Conservation (phyloP, 2,888 invertebrate genomes). For the Cataglyphis altisquamis region DNA sequence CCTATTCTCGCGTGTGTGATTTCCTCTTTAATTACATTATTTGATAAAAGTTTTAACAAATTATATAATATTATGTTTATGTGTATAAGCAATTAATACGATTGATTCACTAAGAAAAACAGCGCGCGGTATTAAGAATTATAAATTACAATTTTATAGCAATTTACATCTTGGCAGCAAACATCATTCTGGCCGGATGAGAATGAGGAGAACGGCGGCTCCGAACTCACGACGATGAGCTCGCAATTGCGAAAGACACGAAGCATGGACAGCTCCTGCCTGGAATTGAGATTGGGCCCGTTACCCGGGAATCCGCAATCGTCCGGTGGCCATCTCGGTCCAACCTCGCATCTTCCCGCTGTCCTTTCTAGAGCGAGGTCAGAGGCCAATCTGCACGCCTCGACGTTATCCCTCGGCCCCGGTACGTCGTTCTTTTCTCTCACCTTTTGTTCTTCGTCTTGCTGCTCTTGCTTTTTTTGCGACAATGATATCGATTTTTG, state of each 20-base stretch:
- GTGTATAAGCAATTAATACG: not conserved
- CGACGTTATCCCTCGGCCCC: constrained; percentile 90
- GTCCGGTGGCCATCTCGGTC: constrained; percentile 88
- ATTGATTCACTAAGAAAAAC: not conserved
- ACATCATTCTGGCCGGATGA: constrained; percentile 92
- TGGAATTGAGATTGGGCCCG: constrained; percentile 90
- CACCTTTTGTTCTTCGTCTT: not conserved
- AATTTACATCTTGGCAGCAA: constrained; percentile 87
- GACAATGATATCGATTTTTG: constrained; percentile 43
- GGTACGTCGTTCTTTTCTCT: constrained; percentile 85
- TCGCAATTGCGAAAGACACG: constrained; percentile 95
- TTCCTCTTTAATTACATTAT: not conserved
- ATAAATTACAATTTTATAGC: constrained; percentile 1
- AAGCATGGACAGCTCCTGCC: constrained; percentile 95
- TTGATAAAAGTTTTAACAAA: not conserved
- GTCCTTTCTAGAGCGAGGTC: constrained; percentile 94
- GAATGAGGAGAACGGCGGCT: constrained; percentile 91
- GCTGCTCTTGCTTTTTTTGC: not conserved
- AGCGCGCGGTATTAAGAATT: not conserved
- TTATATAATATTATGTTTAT: not conserved
- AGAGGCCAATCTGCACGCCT: constrained; percentile 94
- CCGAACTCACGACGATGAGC: constrained; percentile 92
- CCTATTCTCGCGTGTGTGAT: not conserved
- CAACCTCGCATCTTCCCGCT: constrained; percentile 88
- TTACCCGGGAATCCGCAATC: constrained; percentile 77